Base-by-base conservation (phyloP, 2,888 invertebrate species). In the Polyommatus icarus region DNA sequence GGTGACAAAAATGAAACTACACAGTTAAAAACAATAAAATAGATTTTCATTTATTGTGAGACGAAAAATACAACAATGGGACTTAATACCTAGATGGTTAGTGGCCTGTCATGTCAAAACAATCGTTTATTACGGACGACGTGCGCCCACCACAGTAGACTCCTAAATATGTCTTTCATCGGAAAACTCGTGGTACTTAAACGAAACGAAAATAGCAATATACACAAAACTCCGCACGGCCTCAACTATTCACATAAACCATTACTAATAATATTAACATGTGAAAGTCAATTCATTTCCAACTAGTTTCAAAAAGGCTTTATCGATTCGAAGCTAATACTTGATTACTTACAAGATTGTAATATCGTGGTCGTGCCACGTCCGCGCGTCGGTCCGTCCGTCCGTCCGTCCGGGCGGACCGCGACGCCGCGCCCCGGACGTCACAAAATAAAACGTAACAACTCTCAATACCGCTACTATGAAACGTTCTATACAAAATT, bases 31-130 rank as follows among this genome's bases (percentile, higher is more conserved):
- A 94, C 94, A 94, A 94, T 94, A 93, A 94, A 94, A 94, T 94
- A 94, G 94, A 93, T 93, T 94, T 92, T 93, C 94, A 94, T 94
- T 94, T 94, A 94, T 93, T 94, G 93, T 94, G 94, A 94, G 94
- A 94, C 94, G 93, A 94, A 94, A 94, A 93, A 93, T 94, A 94
- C 94, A 94, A 94, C 94, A 94, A 94, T 94, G 93, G 94, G 93
- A 92, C 94, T 94, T 94, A 94, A 91, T 84, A 93, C 87, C 93
- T 94, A 94, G 90, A 93, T 93, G 93, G 92, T 93, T 93, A 94
- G 93, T 93, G 92, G 93, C 90, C 91, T 91, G 93, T 91, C 87
- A 90, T 88, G 91, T 91, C 89, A 91, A 92, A 92, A 92, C 92
- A 92, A 92, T 88, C 85, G 84, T 82, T 86, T 86, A 88, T 87